Base-by-base conservation (phyloP, 2,113 vertebrate genomes). In the Takifugu flavidus region DNA sequence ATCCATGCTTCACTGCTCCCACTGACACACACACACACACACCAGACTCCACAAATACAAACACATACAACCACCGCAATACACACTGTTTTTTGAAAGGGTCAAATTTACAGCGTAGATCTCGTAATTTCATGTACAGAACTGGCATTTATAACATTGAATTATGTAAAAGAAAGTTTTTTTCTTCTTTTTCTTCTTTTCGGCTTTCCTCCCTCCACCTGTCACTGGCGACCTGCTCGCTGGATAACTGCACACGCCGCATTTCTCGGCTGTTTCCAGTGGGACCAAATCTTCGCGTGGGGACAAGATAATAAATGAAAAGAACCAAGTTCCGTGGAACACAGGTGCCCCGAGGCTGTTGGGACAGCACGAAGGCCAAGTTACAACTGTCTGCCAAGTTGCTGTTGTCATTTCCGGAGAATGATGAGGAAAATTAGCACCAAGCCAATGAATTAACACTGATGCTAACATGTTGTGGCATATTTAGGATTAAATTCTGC, bases 1-100 rank as follows among this genome's bases (percentile, higher is more conserved):
- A 75, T 65, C 74, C 45, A 51, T 78, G 78, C 78, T 77, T 86
- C 82, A 83, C 80, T 88, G 82, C 70, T 71, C 67, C 53, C 59
- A 56, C 66, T 67, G 68, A 79, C 72, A 62, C 43, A 56, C 63
- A 74, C 63, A 62, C 56, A 54, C 26, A 63, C 53, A 65, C 25
- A 15, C 66, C 20, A 20, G 20, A 68, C 43, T 49, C 34, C 5
- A 1, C 56, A 62, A 4, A 62, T 13, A 63, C 46, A 52, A 56
- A 78, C 54, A 55, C 42, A 65, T 43, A 59, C 42, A 46, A 27
- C 45, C 2, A 56, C 52, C 31, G 50, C 44, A 49, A 61, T 12
- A 2, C 53, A 52, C 25, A 70, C 59, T 4, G 29, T 31, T 31
- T 31, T 31, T 6, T 31, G 29, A 5, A 20, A 31, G 5, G 29